Evolutionary conservation across 2,888 invertebrate genomes (phyloP).

Genomic region (Ernsta delagoae): DNA sequence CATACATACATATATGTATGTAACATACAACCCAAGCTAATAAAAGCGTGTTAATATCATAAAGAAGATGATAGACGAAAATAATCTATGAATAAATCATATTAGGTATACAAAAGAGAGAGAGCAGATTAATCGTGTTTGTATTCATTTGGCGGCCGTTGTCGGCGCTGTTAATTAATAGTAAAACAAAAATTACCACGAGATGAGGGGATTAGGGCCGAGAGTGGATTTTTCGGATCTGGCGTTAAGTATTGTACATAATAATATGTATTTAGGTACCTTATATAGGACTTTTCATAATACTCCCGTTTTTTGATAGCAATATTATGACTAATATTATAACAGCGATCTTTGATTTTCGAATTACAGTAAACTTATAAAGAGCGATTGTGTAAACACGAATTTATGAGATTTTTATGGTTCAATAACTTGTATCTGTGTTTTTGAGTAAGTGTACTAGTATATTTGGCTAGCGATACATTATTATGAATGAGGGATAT

Average conservation of each 20-base stretch:
- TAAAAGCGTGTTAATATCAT: too few species aligned
- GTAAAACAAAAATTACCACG: conserved; percentile 28
- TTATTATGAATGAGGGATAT: too few species aligned
- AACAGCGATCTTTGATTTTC: neutral
- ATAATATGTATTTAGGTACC: too few species aligned
- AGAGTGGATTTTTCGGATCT: conserved; percentile 7
- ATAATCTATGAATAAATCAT: neutral
- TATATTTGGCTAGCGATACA: too few species aligned
- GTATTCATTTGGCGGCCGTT: neutral
- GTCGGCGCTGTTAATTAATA: conserved; percentile 9
- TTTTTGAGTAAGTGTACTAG: too few species aligned
- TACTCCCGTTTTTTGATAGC: neutral
- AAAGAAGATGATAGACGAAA: too few species aligned
- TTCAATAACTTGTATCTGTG: too few species aligned
- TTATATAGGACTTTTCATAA: neutral
- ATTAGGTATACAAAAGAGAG: neutral
- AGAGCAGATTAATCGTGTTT: conserved; percentile 1
- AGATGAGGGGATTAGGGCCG: conserved; percentile 29
- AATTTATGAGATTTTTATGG: too few species aligned
- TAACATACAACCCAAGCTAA: too few species aligned
- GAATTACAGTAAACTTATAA: neutral
- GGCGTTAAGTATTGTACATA: conserved; percentile 8
- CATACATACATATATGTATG: too few species aligned
- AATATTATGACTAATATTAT: neutral
- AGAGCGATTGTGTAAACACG: too few species aligned